phyloP scores from a whole-genome alignment of 2,888 invertebrate species.

The Tridacna crocea region DNA sequence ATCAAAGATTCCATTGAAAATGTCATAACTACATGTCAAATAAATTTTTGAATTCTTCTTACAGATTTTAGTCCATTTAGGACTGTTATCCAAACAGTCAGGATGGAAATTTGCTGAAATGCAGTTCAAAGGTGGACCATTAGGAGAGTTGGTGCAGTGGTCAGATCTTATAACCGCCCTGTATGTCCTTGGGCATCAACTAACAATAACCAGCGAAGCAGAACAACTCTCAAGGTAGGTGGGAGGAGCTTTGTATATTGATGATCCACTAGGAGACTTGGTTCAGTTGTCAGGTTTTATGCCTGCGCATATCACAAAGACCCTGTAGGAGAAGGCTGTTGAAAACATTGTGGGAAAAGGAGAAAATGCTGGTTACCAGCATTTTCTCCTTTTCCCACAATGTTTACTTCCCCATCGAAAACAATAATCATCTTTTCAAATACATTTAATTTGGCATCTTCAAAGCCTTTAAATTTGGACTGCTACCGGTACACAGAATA shows the following conservation, averaged over 20 bases:
- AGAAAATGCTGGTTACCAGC: too few species aligned
- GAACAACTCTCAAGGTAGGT: slow-evolving; percentile 82
- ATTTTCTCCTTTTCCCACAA: too few species aligned
- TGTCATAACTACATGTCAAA: too few species aligned
- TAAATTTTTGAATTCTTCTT: slow-evolving; percentile 5
- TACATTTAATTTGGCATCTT: too few species aligned
- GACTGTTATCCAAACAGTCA: slow-evolving; percentile 84
- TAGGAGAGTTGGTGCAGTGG: slow-evolving; percentile 86
- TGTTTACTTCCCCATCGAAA: too few species aligned
- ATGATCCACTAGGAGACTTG: not conserved
- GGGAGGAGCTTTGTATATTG: not conserved
- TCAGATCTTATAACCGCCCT: slow-evolving; percentile 84
- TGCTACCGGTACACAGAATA: too few species aligned
- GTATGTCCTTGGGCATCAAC: slow-evolving; percentile 84
- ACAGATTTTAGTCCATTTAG: slow-evolving; percentile 84
- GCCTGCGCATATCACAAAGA: slow-evolving; percentile 83
- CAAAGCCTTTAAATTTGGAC: too few species aligned
- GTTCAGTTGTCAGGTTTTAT: slow-evolving; percentile 68
- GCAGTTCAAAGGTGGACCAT: slow-evolving; percentile 84
- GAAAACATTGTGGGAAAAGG: too few species aligned
- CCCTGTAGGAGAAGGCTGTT: too few species aligned
- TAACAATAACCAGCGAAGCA: slow-evolving; percentile 84
- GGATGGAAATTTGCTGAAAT: slow-evolving; percentile 84
- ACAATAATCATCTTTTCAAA: too few species aligned
- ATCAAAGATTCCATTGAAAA: too few species aligned